These are phyloP conservation scores for Dipodomys spectabilis DNA, from an alignment of 2,113 vertebrate species.

Conservation along the genomic window DNA sequence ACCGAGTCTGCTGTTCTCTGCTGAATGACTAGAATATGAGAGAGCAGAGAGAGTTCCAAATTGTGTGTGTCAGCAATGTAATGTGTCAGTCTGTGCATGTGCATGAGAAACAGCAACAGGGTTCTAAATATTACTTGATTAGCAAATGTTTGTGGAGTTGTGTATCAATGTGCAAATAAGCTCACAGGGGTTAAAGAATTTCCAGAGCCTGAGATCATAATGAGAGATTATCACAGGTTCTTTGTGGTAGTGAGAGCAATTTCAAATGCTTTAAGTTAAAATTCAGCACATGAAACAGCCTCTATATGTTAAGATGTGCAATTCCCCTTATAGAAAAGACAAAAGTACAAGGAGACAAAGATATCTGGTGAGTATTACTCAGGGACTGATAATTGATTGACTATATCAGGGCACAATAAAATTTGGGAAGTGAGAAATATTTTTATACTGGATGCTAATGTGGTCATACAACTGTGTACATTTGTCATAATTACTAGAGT, in stretches of 20 bases:
- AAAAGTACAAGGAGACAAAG: background rate
- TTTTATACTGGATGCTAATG: background rate
- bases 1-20: no score
- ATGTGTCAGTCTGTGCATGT: background rate
- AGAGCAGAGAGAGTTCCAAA: background rate
- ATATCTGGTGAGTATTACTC: background rate
- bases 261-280: constrained; percentile 31
- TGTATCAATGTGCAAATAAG: background rate
- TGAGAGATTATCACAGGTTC: background rate
- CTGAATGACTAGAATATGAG: background rate
- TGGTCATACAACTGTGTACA: background rate
- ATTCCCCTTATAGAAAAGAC: background rate
- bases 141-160: background rate
- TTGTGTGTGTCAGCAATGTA: background rate
- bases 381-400: fast-evolving
- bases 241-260: background rate
- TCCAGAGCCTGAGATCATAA: background rate
- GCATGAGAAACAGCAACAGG: background rate
- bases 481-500: background rate
- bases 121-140: background rate
- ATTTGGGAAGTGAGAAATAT: background rate
- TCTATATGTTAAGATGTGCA: background rate
- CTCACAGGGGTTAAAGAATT: background rate
- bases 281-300: background rate
- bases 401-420: fast-evolving